Base-by-base conservation (phyloP, 2,888 invertebrate genomes). In the Agriopis leucophaearia region DNA sequence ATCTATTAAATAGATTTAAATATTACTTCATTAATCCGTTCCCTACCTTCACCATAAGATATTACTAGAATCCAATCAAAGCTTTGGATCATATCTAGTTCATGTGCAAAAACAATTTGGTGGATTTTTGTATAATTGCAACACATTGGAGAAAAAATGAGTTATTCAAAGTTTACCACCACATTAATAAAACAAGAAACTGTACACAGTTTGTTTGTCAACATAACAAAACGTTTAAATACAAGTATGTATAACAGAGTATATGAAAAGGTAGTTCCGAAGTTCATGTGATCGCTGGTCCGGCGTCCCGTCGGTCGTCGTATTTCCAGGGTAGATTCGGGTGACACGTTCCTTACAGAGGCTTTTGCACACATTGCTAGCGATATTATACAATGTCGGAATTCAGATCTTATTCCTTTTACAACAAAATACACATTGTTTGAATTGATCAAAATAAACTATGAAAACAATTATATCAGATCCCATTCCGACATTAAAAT, bases 311-410 rank as follows among this genome's bases (percentile, higher is more conserved):
- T 68, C 63, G 77, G 47, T 78, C 78, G 74, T 68, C 63, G 77
- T 52, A 81, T 82, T 85, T 89, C 88, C 88, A 83, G 81, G 78
- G 81, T 66, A 74, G 90, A 90, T 91, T 92, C 92, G 92, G 91
- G 92, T 91, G 89, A 89, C 87, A 79, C 84, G 84, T 75, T 78
- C 87, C 84, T 82, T 84, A 83, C 74, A 76, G 84, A 85, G 88
- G 86, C 86, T 83, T 84, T 89, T 91, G 92, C 93, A 92, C 93
- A 93, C 93, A 92, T 92, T 91, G 92, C 91, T 92, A 90, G 90
- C 86, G 87, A 89, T 90, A 89, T 85, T 77, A 81, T 78, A 82
- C 78, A 78, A 84, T 88, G 87, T 83, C 88, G 86, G 85, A 91
- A 92, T 87, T 88, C 83, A 66, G 42, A 70, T 72, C 65, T 16